Evolutionary conservation across 1,140 invertebrate species (phyloP).

Genomic region (Euwallacea similis): DNA sequence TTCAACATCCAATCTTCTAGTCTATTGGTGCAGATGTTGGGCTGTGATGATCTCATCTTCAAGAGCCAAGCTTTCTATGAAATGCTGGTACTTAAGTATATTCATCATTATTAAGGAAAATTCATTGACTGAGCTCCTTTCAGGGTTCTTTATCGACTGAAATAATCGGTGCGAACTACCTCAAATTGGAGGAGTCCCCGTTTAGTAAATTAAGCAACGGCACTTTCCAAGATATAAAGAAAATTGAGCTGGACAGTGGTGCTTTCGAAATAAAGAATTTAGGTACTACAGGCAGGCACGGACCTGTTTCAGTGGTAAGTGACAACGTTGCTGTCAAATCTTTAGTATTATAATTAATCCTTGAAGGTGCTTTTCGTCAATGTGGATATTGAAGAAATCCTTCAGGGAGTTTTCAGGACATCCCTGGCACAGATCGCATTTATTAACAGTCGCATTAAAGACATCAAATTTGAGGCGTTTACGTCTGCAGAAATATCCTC

Average conservation of each 20-base stretch:
- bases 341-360: constrained; percentile 48
- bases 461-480: constrained; percentile 65
- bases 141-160: constrained; percentile 39
- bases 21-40: constrained; percentile 58
- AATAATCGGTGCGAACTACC: constrained; percentile 45
- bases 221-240: constrained; percentile 59
- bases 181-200: constrained; percentile 61
- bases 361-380: constrained; percentile 67
- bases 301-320: constrained; percentile 60
- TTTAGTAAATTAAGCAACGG: constrained; percentile 67
- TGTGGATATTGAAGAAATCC: constrained; percentile 62
- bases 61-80: constrained; percentile 61
- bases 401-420: constrained; percentile 65
- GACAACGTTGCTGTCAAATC: neutral
- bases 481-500: constrained; percentile 64
- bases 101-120: neutral
- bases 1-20: constrained; percentile 58
- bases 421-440: constrained; percentile 64
- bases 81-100: constrained; percentile 48
- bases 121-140: neutral
- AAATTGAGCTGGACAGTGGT: constrained; percentile 59
- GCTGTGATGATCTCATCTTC: constrained; percentile 58
- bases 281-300: constrained; percentile 57
- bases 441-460: constrained; percentile 59
- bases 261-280: constrained; percentile 66